These are phyloP conservation scores for Chionis minor DNA, from an alignment of 2,113 vertebrate species.

Conservation along the genomic window DNA sequence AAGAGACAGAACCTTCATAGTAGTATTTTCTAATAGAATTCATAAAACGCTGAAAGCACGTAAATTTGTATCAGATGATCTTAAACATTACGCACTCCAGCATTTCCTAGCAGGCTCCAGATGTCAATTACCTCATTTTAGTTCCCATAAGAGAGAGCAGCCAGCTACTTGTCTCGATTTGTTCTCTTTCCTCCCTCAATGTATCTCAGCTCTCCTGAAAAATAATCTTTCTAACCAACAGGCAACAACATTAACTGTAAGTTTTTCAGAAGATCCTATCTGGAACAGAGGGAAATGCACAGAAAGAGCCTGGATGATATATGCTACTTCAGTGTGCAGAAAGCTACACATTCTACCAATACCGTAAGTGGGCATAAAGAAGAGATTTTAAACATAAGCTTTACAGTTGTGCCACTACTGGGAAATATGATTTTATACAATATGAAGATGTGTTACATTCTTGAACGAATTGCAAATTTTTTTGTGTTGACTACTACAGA, in stretches of 20 bases:
- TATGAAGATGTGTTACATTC: background rate
- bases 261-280: background rate
- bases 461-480: background rate
- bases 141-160: background rate
- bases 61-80: background rate
- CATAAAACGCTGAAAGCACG: background rate
- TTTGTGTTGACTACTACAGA: background rate
- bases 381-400: background rate
- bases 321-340: background rate
- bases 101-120: slow-evolving; percentile 18
- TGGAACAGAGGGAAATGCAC: background rate
- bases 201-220: background rate
- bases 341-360: background rate
- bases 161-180: background rate
- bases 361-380: background rate
- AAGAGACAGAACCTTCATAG: background rate
- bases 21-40: background rate
- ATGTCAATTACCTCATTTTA: slow-evolving; percentile 1
- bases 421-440: background rate
- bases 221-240: background rate
- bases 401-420: background rate
- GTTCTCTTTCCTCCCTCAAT: background rate
- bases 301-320: background rate
- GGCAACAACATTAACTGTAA: background rate
- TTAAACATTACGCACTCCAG: background rate